Conservation (phyloP, 2,888 invertebrate genomes). For the Andrena trimmerana region DNA sequence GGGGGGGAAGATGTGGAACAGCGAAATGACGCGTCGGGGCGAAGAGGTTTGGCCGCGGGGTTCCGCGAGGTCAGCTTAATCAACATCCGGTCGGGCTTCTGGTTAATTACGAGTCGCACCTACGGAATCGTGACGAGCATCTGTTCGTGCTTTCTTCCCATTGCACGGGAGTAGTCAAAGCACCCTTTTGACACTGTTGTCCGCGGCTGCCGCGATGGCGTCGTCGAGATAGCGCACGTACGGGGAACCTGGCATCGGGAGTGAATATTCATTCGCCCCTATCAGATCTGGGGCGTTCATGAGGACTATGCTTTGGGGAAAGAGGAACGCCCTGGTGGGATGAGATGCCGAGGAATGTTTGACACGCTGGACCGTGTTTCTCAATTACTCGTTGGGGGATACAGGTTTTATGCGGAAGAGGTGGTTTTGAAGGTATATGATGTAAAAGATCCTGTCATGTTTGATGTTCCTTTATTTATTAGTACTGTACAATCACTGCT, state of each 20-base stretch:
- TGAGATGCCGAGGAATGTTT: neutral
- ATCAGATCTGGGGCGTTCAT: constrained; percentile 65
- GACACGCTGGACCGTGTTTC: neutral
- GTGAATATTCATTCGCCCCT: constrained; percentile 68
- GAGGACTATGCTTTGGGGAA: constrained; percentile 37
- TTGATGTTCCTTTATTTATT: neutral
- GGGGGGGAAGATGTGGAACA: neutral
- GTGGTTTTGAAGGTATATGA: neutral
- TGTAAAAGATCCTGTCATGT: neutral
- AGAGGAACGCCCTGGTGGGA: constrained; percentile 17
- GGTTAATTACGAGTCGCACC: constrained; percentile 70
- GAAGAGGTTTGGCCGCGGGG: neutral
- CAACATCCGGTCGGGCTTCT: constrained; percentile 63
- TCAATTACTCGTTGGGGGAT: neutral
- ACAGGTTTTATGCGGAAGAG: neutral
- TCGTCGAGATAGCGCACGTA: constrained; percentile 67
- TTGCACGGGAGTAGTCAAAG: constrained; percentile 59
- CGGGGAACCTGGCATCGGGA: constrained; percentile 60
- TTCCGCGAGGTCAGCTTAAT: constrained; percentile 64
- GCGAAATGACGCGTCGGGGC: constrained; percentile 15
- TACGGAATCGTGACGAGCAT: constrained; percentile 66
- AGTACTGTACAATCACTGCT: constrained; percentile 10
- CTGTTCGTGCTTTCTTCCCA: constrained; percentile 63
- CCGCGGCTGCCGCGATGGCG: constrained; percentile 50
- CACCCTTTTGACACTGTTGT: constrained; percentile 69